These are phyloP conservation scores for Drosophila barbarae DNA, from an alignment of 2,888 invertebrate species.

Conservation along the genomic window DNA sequence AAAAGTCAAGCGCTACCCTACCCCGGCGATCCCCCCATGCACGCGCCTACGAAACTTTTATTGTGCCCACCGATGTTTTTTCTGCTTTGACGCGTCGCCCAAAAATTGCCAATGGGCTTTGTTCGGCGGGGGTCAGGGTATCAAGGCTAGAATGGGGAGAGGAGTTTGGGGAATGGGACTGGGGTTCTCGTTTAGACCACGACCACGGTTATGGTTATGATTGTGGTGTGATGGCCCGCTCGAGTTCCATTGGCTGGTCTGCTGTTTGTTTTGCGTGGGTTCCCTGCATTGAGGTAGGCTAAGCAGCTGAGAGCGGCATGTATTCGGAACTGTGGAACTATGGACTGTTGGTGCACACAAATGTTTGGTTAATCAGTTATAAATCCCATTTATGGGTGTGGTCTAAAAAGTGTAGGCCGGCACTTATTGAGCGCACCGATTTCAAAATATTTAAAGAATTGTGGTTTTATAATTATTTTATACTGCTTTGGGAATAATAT, in stretches of 20 bases:
- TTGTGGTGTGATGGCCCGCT: slow-evolving; percentile 60
- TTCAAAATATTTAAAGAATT: background rate
- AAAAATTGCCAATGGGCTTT: slow-evolving; percentile 69
- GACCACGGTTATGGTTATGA: slow-evolving; percentile 60
- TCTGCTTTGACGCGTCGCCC: slow-evolving; percentile 71
- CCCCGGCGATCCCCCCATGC: slow-evolving; percentile 25
- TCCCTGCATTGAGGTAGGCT: slow-evolving; percentile 62
- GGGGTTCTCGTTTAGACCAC: slow-evolving; percentile 45
- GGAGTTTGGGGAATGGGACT: background rate
- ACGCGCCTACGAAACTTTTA: slow-evolving; percentile 64
- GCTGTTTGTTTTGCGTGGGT: slow-evolving; percentile 59
- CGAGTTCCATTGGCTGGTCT: slow-evolving; percentile 63
- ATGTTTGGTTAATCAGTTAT: slow-evolving; percentile 44
- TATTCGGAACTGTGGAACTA: slow-evolving; percentile 12
- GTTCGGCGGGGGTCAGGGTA: slow-evolving; percentile 5
- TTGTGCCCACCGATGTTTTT: slow-evolving; percentile 67
- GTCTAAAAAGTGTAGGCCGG: slow-evolving; percentile 19
- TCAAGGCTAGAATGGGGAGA: background rate
- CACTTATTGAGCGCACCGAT: background rate
- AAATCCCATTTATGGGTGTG: slow-evolving; percentile 39
- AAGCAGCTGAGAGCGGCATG: slow-evolving; percentile 48
- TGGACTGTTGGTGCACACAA: slow-evolving; percentile 21
- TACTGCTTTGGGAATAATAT: too few relatives aligned
- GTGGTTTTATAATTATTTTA: background rate
- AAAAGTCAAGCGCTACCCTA: slow-evolving; percentile 50